Percentiles rank a stretch among this genome's conserved stretches.
Evolutionary conservation across 2,113 vertebrate species (phyloP).

Genomic region (Anolis sagrei): DNA sequence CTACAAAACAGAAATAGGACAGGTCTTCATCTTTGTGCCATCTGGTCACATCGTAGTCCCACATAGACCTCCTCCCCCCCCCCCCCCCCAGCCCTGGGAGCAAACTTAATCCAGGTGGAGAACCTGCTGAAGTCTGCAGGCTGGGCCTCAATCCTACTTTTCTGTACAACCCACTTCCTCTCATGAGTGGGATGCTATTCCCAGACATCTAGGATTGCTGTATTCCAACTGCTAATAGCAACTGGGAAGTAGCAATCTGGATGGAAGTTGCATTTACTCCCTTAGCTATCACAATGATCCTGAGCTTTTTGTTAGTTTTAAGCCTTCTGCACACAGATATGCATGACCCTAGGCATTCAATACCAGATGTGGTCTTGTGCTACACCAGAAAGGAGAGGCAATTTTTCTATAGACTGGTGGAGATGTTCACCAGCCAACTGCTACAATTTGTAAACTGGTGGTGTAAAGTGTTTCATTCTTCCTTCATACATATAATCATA

Average conservation of each 20-base stretch:
- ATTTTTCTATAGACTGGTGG: neutral
- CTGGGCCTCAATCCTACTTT: too few species aligned
- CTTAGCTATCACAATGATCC: neutral
- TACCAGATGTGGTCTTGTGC: neutral
- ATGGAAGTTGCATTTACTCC: neutral
- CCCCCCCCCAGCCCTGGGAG: too few species aligned
- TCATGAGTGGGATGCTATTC: neutral
- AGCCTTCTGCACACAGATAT: too few species aligned
- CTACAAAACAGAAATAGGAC: too few species aligned
- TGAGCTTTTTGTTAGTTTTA: too few species aligned
- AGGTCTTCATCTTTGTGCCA: too few species aligned
- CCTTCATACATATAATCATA: neutral
- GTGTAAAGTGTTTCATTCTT: neutral
- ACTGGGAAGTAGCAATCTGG: neutral
- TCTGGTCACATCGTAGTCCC: too few species aligned
- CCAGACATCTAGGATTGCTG: neutral
- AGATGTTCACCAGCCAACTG: neutral
- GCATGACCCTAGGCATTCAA: neutral
- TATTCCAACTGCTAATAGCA: neutral
- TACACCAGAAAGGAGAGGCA: neutral
- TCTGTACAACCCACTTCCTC: neutral
- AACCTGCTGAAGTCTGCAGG: too few species aligned
- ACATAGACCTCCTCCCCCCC: too few species aligned
- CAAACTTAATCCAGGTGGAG: too few species aligned
- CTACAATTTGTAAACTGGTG: neutral